A percentile compares a stretch with the other conserved stretches of the same genome.
These are phyloP conservation scores for Perca fluviatilis DNA, from an alignment of 2,113 vertebrate genomes.

Conservation along the genomic window DNA sequence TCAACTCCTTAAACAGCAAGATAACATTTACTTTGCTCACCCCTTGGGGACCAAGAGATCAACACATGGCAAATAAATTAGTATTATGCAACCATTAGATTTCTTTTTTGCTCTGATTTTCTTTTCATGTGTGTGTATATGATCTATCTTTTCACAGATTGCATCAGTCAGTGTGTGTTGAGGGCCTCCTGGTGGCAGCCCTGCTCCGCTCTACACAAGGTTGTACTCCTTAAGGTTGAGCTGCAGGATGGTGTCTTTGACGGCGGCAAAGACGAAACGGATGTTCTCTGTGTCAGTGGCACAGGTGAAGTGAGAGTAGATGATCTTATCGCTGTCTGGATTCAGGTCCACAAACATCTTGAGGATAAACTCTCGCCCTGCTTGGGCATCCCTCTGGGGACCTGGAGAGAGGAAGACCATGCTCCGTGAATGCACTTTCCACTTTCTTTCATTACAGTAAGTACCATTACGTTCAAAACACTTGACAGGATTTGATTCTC, in stretches of 20 bases:
- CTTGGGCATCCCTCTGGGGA: constrained; percentile 92
- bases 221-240: constrained; percentile 97
- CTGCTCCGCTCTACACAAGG: constrained; percentile 85
- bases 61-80: constrained; percentile 94
- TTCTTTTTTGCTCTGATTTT: constrained; percentile 28
- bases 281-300: constrained; percentile 98
- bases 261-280: constrained; percentile 95
- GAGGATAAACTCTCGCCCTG: constrained; percentile 95
- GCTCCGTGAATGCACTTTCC: neutral
- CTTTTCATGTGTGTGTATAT: constrained; percentile 47
- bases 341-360: constrained; percentile 99
- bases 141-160: constrained; percentile 85
- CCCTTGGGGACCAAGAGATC: constrained; percentile 87
- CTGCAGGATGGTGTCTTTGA: constrained; percentile 97
- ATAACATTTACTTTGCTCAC: constrained; percentile 90
- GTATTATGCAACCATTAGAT: constrained; percentile 87
- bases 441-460: neutral
- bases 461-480: neutral
- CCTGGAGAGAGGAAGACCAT: constrained; percentile 76
- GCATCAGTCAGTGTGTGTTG: constrained; percentile 74
- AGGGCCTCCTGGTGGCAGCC: constrained; percentile 66
- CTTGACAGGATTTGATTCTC: neutral
- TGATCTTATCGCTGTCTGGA: constrained; percentile 96
- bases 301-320: constrained; percentile 98
- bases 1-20: constrained; percentile 88